Percentiles rank a stretch among this genome's conserved stretches.
phyloP scores from a whole-genome alignment of 2,113 vertebrate genomes.

The Psilopsiagon aymara region DNA sequence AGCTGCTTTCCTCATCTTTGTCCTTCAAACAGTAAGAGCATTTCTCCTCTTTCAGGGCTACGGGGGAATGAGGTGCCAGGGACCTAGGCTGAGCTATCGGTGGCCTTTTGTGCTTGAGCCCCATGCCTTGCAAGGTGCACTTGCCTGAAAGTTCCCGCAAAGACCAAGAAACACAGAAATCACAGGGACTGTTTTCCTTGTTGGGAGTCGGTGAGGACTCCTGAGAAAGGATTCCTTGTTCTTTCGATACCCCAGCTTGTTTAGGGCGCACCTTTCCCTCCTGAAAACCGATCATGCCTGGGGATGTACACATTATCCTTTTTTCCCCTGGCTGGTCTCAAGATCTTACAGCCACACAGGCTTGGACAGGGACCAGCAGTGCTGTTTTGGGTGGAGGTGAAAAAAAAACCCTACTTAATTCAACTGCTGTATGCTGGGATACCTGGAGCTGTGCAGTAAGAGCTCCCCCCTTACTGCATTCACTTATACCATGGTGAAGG shows the following conservation, averaged over 20 bases:
- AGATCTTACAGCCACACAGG: background rate
- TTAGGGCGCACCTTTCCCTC: fast-evolving
- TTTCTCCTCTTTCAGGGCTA: background rate
- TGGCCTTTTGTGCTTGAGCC: background rate
- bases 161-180: background rate
- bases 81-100: background rate
- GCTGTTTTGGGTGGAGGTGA: background rate
- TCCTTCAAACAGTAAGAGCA: background rate
- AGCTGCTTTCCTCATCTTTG: slow-evolving; percentile 16
- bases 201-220: background rate
- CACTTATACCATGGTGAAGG: background rate
- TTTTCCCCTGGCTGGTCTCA: background rate
- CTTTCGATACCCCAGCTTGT: background rate
- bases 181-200: fast-evolving
- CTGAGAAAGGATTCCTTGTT: background rate
- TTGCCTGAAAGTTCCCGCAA: background rate
- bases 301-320: background rate
- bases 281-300: background rate
- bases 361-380: background rate
- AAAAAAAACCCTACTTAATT: background rate
- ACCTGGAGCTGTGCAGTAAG: background rate
- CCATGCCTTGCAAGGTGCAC: background rate
- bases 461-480: background rate
- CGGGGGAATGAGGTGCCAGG: background rate
- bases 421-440: background rate